Conservation (phyloP, 2,113 vertebrate genomes). For the Bujurquina vittata region DNA sequence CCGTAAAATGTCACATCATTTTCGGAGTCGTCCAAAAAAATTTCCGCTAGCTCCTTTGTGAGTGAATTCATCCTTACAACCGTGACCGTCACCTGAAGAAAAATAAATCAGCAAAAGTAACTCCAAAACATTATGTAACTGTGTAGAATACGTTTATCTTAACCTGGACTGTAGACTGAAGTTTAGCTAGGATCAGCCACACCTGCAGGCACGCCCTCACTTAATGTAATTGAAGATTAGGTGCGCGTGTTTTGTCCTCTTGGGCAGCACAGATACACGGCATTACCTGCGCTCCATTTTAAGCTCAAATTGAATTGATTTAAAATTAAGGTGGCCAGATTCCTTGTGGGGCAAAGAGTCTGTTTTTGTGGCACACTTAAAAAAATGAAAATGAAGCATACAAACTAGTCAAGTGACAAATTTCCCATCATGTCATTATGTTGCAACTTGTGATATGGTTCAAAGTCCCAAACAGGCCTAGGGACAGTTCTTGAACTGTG, state of each 20-base stretch:
- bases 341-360: too few relatives aligned
- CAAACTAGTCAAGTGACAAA: too few relatives aligned
- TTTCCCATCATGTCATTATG: too few relatives aligned
- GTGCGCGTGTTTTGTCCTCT: neutral
- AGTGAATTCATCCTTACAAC: slow-evolving; percentile 4
- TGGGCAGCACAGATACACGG: neutral
- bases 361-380: too few relatives aligned
- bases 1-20: slow-evolving; percentile 74
- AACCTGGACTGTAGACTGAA: fast-evolving
- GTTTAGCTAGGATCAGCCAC: neutral
- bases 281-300: too few relatives aligned
- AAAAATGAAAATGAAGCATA: too few relatives aligned
- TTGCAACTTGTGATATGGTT: too few relatives aligned
- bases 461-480: too few relatives aligned
- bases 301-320: neutral
- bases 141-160: neutral
- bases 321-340: too few relatives aligned
- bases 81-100: neutral
- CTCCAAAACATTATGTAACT: neutral
- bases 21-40: slow-evolving; percentile 74
- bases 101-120: neutral
- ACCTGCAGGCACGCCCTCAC: neutral
- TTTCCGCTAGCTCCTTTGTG: slow-evolving; percentile 35
- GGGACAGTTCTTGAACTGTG: too few relatives aligned
- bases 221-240: slow-evolving; percentile 4